These are phyloP conservation scores for Heteropelma amictum DNA, from an alignment of 2,888 invertebrate genomes.

Conservation along the genomic window DNA sequence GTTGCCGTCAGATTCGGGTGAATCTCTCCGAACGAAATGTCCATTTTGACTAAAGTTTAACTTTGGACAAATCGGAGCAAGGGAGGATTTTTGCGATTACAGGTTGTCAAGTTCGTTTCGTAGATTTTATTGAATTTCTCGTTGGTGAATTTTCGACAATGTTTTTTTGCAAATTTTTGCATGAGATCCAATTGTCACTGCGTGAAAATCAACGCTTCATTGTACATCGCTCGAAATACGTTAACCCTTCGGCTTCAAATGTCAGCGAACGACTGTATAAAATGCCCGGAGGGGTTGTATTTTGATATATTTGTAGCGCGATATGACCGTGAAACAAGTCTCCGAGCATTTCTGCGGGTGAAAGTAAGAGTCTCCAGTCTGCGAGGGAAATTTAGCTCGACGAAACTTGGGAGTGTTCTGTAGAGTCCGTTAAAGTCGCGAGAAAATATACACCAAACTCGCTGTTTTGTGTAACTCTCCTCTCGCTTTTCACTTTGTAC, in stretches of 20 bases:
- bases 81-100: too few relatives aligned
- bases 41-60: too few relatives aligned
- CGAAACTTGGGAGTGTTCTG: constrained; percentile 42
- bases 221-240: not conserved
- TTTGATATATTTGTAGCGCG: not conserved
- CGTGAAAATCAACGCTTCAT: not conserved
- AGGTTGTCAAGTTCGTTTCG: too few relatives aligned
- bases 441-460: constrained; percentile 35
- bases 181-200: too few relatives aligned
- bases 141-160: too few relatives aligned
- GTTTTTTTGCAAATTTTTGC: too few relatives aligned
- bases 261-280: constrained; percentile 1
- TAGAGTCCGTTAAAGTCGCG: constrained; percentile 24
- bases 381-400: constrained; percentile 45
- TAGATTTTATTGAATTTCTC: too few relatives aligned
- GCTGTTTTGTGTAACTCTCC: too few relatives aligned
- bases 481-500: constrained; percentile 24
- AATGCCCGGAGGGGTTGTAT: not conserved
- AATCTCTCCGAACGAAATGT: too few relatives aligned
- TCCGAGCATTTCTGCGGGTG: constrained; percentile 21
- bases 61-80: too few relatives aligned
- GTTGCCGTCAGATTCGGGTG: too few relatives aligned
- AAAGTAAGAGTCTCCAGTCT: constrained; percentile 15
- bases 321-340: constrained; percentile 25
- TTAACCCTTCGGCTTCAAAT: constrained; percentile 28